Conservation (phyloP, 1,140 invertebrate species). For the Drosophila yakuba region DNA sequence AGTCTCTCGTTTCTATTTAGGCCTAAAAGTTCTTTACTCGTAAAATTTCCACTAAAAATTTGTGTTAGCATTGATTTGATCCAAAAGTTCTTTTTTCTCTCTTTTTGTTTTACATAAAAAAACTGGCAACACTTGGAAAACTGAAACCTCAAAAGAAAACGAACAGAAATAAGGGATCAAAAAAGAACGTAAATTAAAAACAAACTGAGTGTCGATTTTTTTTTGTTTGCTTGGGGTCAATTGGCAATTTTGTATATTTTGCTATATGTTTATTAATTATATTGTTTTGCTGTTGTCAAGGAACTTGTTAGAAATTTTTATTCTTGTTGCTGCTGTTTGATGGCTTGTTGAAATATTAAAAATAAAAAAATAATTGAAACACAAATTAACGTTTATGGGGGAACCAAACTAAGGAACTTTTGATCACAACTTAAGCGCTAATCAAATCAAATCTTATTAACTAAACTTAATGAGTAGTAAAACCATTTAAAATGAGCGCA, state of each 20-base stretch:
- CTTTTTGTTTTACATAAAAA: conserved; percentile 22
- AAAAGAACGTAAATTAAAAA: conserved; percentile 11
- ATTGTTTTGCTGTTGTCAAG: conserved; percentile 61
- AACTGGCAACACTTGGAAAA: conserved; percentile 40
- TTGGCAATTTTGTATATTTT: conserved; percentile 69
- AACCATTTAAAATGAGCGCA: conserved; percentile 25
- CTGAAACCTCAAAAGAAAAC: conserved; percentile 28
- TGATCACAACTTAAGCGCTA: conserved; percentile 79
- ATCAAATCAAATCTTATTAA: conserved; percentile 44
- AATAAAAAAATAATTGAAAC: conserved; percentile 66
- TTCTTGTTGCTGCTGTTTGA: conserved; percentile 68
- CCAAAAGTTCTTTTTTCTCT: conserved; percentile 45
- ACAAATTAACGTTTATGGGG: conserved; percentile 60
- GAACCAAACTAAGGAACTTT: conserved; percentile 83
- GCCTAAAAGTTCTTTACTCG: conserved; percentile 43
- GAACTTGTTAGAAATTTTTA: conserved; percentile 74
- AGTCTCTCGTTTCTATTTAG: conserved; percentile 57
- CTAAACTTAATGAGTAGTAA: conserved; percentile 56
- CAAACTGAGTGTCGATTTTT: conserved; percentile 27
- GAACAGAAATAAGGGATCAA: conserved; percentile 40
- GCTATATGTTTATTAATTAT: conserved; percentile 50
- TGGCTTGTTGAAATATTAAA: conserved; percentile 68
- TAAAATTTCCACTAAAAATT: conserved; percentile 81
- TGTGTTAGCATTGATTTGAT: conserved; percentile 64
- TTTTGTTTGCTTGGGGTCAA: conserved; percentile 11